Evolutionary conservation across 2,797 vertebrate genomes (phyloP).

Genomic region (Macroramphosus scolopax): DNA sequence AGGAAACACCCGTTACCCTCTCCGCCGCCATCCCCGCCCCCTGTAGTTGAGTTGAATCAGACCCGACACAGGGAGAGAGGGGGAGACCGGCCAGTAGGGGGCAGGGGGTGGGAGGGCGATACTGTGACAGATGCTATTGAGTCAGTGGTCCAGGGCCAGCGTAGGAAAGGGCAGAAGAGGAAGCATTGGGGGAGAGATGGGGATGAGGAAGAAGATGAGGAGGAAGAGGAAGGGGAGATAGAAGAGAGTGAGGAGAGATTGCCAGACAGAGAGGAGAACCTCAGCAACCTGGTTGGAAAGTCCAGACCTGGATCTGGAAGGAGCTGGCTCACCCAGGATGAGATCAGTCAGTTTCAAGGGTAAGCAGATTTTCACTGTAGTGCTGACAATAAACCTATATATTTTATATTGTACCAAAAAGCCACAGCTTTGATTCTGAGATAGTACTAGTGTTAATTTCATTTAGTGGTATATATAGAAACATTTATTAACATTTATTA

Average conservation of each 20-base stretch:
- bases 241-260: conserved; percentile 62
- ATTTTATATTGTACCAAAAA: not conserved
- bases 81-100: conserved; percentile 38
- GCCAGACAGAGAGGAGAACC: conserved; percentile 67
- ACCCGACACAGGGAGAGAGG: conserved; percentile 60
- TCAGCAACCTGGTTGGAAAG: conserved; percentile 49
- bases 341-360: conserved; percentile 76
- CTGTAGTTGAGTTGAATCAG: conserved; percentile 52
- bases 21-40: conserved; percentile 69
- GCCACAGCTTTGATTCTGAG: conserved; percentile 5
- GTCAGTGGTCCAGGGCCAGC: conserved; percentile 90
- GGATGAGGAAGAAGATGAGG: conserved; percentile 70
- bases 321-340: conserved; percentile 75
- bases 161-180: conserved; percentile 81
- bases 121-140: conserved; percentile 90
- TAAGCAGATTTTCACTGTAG: conserved; percentile 39
- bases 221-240: conserved; percentile 56
- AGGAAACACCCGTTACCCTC: conserved; percentile 83
- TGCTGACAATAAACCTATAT: conserved; percentile 1
- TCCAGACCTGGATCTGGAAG: conserved; percentile 55
- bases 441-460: conserved; percentile 14
- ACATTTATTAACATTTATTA: conserved; percentile 33
- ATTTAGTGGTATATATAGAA: conserved; percentile 21
- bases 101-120: conserved; percentile 68
- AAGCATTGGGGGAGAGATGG: conserved; percentile 78